phyloP scores from a whole-genome alignment of 1,140 invertebrate species.

The Orchesella cincta region DNA sequence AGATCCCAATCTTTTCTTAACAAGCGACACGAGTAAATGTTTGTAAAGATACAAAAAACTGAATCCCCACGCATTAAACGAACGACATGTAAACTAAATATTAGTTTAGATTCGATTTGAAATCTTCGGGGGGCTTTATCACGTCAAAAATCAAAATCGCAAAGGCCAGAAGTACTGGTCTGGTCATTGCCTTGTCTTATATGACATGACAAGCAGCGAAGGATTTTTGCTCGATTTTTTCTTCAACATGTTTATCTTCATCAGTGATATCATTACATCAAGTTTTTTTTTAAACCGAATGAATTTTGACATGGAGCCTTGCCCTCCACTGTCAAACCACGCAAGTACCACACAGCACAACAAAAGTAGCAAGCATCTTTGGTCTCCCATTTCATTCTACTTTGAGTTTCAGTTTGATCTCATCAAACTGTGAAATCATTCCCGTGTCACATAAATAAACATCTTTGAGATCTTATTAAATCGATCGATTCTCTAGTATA shows the following conservation, averaged over 20 bases:
- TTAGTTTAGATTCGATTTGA: not conserved
- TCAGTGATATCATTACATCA: too few species aligned
- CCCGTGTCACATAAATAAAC: not conserved
- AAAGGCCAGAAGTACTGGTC: not conserved
- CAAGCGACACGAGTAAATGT: slow-evolving; percentile 14
- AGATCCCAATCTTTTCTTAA: not conserved
- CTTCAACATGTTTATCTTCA: not conserved
- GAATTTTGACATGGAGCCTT: not conserved
- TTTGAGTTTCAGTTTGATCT: not conserved
- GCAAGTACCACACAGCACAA: too few species aligned
- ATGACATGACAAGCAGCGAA: not conserved
- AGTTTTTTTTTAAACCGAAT: not conserved
- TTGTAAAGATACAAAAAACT: not conserved
- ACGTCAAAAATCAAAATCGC: not conserved
- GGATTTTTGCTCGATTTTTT: not conserved
- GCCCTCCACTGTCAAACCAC: not conserved
- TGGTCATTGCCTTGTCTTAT: too few species aligned
- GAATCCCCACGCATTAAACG: not conserved
- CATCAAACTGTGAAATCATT: not conserved
- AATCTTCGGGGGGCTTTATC: not conserved
- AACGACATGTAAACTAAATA: not conserved
- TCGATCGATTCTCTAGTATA: not conserved
- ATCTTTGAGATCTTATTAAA: not conserved
- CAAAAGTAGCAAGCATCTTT: too few species aligned
- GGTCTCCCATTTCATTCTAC: not conserved